Evolutionary conservation across 2,113 vertebrate species (phyloP), one percentile per base, ranked within the genome.

Genomic region (Dipodomys ordii): DNA sequence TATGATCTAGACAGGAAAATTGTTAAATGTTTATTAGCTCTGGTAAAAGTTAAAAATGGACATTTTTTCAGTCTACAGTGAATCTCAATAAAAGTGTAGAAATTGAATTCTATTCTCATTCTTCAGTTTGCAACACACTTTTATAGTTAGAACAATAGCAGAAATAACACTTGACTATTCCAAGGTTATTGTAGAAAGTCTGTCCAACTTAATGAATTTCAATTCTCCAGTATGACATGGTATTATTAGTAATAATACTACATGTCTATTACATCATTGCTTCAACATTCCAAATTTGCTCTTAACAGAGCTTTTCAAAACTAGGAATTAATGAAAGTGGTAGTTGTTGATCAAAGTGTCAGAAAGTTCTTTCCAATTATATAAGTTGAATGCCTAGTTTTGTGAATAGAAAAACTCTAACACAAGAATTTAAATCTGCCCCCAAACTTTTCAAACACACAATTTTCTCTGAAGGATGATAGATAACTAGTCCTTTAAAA

Each of bases 401-500:
- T 76, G 53, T 35, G 49, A 69, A 74, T 2, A 11, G 78, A 25
- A 78, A 84, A 90, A 39, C 30, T 93, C 46, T 95, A 57, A 65
- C 30, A 69, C 23, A 15, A 68, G 68, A 90, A 65, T 83, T 77
- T 71, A 79, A 90, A 83, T 30, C 16, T 95, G 7, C 4, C 62
- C 18, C 6, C 6, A 79, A 74, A 62, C 4, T 83, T 72, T 57
- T 44, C 39, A 78, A 44, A 83, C 3, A 30, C 64, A 83, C 20
- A 12, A 23, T 73, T 86, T 96, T 86, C 60, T 35, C 44, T 68
- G 16, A 83, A 64, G 68, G 68, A 95, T 77, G 28, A 76, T 35
- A 85, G 15, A 92, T 74, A 87, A 86, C 27, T 1, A 83, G 62
- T 7, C n/a, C 18, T 27, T 86, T 62, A 64, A 96, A 88, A 69